Evolutionary conservation across 2,888 invertebrate genomes (phyloP).

Genomic region (Mimas tiliae): DNA sequence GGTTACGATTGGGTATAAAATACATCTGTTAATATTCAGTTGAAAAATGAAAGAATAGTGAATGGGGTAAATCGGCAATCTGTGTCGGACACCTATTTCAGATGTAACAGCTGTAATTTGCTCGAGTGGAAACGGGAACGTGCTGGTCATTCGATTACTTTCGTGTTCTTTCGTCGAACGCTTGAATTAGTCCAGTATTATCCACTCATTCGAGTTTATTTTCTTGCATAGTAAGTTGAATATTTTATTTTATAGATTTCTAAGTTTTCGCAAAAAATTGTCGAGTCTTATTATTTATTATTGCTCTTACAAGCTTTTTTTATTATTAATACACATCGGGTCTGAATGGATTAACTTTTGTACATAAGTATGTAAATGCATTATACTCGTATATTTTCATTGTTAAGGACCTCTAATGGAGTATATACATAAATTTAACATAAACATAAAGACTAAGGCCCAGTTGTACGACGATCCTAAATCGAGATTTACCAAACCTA

Average conservation of each 20-base stretch:
- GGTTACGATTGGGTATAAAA: background rate
- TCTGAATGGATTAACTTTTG: background rate
- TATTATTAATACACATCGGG: background rate
- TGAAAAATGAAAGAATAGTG: conserved; percentile 36
- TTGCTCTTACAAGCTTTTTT: background rate
- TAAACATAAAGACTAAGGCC: too few species aligned
- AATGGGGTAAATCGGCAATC: conserved; percentile 42
- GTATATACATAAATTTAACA: too few species aligned
- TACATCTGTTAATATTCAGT: background rate
- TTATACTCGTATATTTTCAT: too few species aligned
- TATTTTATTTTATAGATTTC: conserved; percentile 3
- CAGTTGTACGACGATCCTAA: too few species aligned
- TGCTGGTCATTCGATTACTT: conserved; percentile 51
- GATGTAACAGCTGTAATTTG: conserved; percentile 53
- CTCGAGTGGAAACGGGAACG: conserved; percentile 47
- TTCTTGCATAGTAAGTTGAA: background rate
- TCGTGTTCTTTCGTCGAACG: conserved; percentile 32
- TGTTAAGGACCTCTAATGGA: too few species aligned
- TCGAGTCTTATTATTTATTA: background rate
- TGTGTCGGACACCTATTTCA: conserved; percentile 49
- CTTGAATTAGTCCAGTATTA: conserved; percentile 18
- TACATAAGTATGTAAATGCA: background rate
- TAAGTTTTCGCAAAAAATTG: background rate
- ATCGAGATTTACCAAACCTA: too few species aligned
- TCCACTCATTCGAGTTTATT: background rate